A percentile compares a stretch with the other conserved stretches of the same genome.
Conservation (phyloP, 2,888 invertebrate genomes). For the Prosopocoilus inquinatus region DNA sequence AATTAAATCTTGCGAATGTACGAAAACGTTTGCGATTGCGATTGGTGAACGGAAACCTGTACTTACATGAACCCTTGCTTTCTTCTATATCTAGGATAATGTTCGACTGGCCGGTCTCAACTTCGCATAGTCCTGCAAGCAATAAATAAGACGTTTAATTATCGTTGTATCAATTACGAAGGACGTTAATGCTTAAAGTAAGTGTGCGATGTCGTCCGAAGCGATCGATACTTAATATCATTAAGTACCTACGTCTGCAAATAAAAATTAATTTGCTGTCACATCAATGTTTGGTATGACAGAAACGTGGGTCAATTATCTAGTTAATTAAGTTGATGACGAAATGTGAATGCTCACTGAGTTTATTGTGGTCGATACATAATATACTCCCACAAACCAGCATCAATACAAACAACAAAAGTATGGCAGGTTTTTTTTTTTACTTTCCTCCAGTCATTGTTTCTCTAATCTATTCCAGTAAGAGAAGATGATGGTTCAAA, state of each 20-base stretch:
- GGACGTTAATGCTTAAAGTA: too few species aligned
- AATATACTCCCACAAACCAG: too few species aligned
- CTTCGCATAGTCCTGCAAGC: slow-evolving; percentile 70
- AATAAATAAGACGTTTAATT: slow-evolving; percentile 15
- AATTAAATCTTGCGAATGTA: background rate
- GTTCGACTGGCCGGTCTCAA: slow-evolving; percentile 83
- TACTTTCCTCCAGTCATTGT: too few species aligned
- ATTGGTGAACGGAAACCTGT: slow-evolving; percentile 9
- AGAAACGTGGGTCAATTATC: background rate
- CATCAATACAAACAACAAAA: too few species aligned
- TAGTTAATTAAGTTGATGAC: slow-evolving; percentile 1
- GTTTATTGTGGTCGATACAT: too few species aligned
- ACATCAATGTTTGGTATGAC: background rate
- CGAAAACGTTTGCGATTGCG: background rate
- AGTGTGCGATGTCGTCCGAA: background rate
- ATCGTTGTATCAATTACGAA: too few species aligned
- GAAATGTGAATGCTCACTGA: background rate
- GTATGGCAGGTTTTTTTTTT: too few species aligned
- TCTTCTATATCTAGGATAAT: slow-evolving; percentile 90
- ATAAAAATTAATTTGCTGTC: background rate
- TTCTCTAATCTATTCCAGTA: too few species aligned
- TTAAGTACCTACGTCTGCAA: slow-evolving; percentile 6
- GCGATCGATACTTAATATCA: slow-evolving; percentile 17
- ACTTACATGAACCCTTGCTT: slow-evolving; percentile 83
- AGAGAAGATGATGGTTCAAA: too few species aligned